A percentile compares a stretch with the other conserved stretches of the same genome.
phyloP scores from a whole-genome alignment of 2,113 vertebrate species.

The Cololabis saira region DNA sequence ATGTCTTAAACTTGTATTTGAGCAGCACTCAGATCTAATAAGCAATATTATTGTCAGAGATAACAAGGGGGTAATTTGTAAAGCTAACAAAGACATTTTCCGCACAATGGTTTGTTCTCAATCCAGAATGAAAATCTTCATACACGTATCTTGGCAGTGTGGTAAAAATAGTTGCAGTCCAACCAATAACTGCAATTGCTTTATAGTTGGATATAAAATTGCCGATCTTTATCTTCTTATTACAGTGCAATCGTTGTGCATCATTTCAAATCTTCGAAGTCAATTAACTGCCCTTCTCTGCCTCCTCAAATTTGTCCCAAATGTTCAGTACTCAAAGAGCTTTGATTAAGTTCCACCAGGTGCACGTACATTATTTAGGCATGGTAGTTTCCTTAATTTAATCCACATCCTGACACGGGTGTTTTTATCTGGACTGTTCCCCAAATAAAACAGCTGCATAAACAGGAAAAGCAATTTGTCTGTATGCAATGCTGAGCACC shows the following conservation, averaged over 20 bases:
- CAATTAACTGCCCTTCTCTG: conserved; percentile 18
- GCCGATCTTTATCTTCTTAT: conserved; percentile 7
- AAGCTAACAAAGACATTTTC: too few relatives aligned
- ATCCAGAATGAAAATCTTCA: too few relatives aligned
- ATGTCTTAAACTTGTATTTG: too few relatives aligned
- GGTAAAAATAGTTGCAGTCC: not conserved
- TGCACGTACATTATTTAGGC: conserved; percentile 57
- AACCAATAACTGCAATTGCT: not conserved
- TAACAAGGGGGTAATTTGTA: too few relatives aligned
- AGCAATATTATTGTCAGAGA: too few relatives aligned
- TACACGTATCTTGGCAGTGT: not conserved
- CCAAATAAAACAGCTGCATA: conserved; percentile 71
- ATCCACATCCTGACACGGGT: conserved; percentile 53
- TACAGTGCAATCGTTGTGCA: conserved; percentile 12
- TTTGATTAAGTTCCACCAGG: conserved; percentile 63
- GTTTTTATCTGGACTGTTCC: conserved; percentile 64
- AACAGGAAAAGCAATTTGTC: conserved; percentile 75
- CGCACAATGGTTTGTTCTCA: too few relatives aligned
- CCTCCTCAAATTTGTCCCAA: conserved; percentile 27
- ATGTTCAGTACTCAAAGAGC: conserved; percentile 32
- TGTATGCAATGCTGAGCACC: conserved; percentile 55
- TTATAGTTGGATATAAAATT: conserved; percentile 13
- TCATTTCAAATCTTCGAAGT: conserved; percentile 32
- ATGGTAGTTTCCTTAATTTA: conserved; percentile 50
- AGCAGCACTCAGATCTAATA: too few relatives aligned